Evolutionary conservation across 2,888 invertebrate genomes (phyloP).

Genomic region (Argyresthia goedartella): DNA sequence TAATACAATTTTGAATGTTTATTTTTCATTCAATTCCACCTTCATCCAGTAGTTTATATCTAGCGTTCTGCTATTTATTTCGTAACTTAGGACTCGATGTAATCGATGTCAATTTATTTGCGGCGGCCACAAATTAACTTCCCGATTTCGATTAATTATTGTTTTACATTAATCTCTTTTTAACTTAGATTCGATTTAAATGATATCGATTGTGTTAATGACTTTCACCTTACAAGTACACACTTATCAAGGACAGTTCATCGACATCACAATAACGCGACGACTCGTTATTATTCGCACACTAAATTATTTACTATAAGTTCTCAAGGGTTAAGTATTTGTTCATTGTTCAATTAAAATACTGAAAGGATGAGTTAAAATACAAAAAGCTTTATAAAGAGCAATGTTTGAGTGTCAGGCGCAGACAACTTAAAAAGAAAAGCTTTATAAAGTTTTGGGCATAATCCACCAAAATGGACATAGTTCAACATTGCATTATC

Average conservation of each 20-base stretch:
- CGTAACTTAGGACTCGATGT: constrained; percentile 53
- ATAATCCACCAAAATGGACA: too few species aligned
- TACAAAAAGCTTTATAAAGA: too few species aligned
- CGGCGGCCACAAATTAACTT: constrained; percentile 23
- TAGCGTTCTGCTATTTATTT: too few species aligned
- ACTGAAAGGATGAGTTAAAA: too few species aligned
- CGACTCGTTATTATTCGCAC: too few species aligned
- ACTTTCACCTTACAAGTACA: constrained; percentile 1
- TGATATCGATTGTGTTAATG: neutral
- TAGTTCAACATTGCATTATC: too few species aligned
- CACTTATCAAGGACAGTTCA: neutral
- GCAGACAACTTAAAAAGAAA: too few species aligned
- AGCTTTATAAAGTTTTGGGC: too few species aligned
- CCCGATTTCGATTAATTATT: constrained; percentile 29
- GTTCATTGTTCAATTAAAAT: neutral
- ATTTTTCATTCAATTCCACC: neutral
- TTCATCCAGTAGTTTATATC: too few species aligned
- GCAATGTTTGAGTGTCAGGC: too few species aligned
- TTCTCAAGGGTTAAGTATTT: neutral
- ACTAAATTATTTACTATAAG: too few species aligned
- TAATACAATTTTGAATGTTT: neutral
- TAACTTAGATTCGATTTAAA: constrained; percentile 6
- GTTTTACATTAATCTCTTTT: constrained; percentile 14
- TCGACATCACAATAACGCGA: neutral
- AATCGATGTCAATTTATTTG: constrained; percentile 55